These are phyloP conservation scores for Drosophila lacicola DNA, from an alignment of 2,888 invertebrate genomes.

Conservation along the genomic window DNA sequence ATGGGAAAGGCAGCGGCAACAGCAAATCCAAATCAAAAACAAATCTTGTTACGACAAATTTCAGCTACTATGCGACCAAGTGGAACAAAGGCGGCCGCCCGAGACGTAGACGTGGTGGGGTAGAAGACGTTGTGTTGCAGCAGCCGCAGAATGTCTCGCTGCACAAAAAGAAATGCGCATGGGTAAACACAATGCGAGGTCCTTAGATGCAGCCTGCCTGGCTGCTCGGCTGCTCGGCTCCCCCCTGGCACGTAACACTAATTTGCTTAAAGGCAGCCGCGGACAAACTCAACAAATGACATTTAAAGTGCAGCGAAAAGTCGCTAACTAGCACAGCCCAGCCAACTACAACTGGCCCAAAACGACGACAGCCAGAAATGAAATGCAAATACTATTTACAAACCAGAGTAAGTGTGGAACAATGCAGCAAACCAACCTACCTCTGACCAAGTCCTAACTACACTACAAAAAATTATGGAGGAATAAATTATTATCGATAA, in stretches of 20 bases:
- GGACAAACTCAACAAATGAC: conserved; percentile 70
- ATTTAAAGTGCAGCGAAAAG: conserved; percentile 78
- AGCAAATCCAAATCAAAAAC: conserved; percentile 66
- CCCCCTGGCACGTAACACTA: conserved; percentile 55
- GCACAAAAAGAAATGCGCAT: conserved; percentile 68
- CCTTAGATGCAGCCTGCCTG: conserved; percentile 37
- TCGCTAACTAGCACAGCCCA: conserved; percentile 67
- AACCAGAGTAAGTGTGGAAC: conserved; percentile 59
- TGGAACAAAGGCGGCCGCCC: conserved; percentile 67
- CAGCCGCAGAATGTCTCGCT: conserved; percentile 53
- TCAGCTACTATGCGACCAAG: conserved; percentile 69
- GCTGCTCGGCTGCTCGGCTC: conserved; percentile 22
- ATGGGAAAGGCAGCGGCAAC: conserved; percentile 3
- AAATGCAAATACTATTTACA: conserved; percentile 75
- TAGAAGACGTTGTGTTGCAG: background rate
- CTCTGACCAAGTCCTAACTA: background rate
- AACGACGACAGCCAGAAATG: conserved; percentile 53
- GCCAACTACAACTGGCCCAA: conserved; percentile 11
- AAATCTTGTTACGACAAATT: conserved; percentile 75
- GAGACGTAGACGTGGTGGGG: conserved; percentile 34
- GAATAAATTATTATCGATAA: background rate
- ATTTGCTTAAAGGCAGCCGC: conserved; percentile 73
- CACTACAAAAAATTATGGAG: background rate
- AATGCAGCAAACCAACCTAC: conserved; percentile 44
- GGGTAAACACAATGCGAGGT: conserved; percentile 68